Conservation (phyloP, 2,888 invertebrate species). For the Rambutsinella grinnellia region DNA sequence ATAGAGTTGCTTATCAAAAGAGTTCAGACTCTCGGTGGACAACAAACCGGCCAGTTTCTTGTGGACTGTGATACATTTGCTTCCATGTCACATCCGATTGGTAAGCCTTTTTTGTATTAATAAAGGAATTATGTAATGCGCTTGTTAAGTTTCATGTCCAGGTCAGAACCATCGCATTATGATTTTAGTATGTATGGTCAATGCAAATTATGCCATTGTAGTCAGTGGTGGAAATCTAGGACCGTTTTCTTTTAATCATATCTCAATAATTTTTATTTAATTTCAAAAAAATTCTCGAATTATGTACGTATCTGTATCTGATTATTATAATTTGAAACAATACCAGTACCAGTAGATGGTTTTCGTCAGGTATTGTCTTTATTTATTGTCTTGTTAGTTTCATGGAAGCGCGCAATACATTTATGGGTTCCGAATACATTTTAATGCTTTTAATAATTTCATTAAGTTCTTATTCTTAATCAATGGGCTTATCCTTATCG, state of each 20-base stretch:
- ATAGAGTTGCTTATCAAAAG: slow-evolving; percentile 90
- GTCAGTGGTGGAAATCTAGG: no score
- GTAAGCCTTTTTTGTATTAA: slow-evolving; percentile 26
- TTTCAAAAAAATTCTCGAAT: no score
- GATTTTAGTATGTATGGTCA: no score
- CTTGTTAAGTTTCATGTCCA: background rate
- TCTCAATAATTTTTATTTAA: no score
- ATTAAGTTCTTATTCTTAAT: no score
- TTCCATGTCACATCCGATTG: slow-evolving; percentile 76
- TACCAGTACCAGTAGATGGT: slow-evolving; percentile 52
- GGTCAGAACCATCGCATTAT: no score
- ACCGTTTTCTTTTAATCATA: no score
- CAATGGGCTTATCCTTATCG: no score
- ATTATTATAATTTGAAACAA: slow-evolving; percentile 34
- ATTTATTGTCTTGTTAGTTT: slow-evolving; percentile 65
- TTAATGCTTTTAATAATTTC: slow-evolving; percentile 15
- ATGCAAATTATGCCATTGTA: no score
- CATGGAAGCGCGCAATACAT: slow-evolving; percentile 63
- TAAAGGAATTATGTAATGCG: background rate
- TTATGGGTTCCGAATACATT: slow-evolving; percentile 13
- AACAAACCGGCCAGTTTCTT: slow-evolving; percentile 88
- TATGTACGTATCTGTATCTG: slow-evolving; percentile 11
- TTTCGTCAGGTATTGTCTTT: slow-evolving; percentile 62
- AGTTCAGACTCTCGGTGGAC: slow-evolving; percentile 86
- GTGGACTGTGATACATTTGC: slow-evolving; percentile 96